Conservation (phyloP, 2,113 vertebrate genomes). For the Corythoichthys haematopterus region DNA sequence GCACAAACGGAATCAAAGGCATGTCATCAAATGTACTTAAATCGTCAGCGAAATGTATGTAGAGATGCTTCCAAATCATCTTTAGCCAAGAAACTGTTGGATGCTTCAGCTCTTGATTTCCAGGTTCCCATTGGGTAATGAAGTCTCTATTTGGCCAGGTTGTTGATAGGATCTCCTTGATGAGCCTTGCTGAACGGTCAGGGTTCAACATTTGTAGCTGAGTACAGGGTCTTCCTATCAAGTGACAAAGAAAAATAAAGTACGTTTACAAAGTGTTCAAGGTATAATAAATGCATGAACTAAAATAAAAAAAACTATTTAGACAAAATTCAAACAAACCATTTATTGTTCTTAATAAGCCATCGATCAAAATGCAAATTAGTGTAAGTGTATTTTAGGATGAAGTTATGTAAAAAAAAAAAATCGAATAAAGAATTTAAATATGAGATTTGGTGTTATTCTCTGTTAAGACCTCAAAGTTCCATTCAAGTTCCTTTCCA, state of each 20-base stretch:
- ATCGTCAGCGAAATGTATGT: constrained; percentile 92
- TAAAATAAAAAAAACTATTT: background rate
- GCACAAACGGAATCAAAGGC: constrained; percentile 87
- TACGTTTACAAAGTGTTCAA: background rate
- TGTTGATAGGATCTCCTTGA: constrained; percentile 86
- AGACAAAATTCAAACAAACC: background rate
- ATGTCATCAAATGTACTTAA: constrained; percentile 89
- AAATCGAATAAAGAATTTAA: background rate
- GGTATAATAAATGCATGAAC: background rate
- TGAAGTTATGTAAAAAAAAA: background rate
- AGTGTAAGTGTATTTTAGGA: background rate
- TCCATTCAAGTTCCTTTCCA: constrained; percentile 19
- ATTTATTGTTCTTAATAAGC: constrained; percentile 12
- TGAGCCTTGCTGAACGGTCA: constrained; percentile 88
- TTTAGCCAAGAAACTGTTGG: constrained; percentile 87
- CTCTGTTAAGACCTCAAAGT: background rate
- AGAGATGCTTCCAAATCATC: constrained; percentile 93
- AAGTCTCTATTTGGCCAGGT: constrained; percentile 87
- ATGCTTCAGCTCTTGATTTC: constrained; percentile 80
- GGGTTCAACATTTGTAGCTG: constrained; percentile 89
- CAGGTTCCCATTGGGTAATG: constrained; percentile 85
- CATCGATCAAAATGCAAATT: background rate
- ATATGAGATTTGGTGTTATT: constrained; percentile 1
- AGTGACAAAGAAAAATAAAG: constrained; percentile 14
- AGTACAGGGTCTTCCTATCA: constrained; percentile 88